phyloP scores from a whole-genome alignment of 2,888 invertebrate genomes.

The Melinopterus prodromus region DNA sequence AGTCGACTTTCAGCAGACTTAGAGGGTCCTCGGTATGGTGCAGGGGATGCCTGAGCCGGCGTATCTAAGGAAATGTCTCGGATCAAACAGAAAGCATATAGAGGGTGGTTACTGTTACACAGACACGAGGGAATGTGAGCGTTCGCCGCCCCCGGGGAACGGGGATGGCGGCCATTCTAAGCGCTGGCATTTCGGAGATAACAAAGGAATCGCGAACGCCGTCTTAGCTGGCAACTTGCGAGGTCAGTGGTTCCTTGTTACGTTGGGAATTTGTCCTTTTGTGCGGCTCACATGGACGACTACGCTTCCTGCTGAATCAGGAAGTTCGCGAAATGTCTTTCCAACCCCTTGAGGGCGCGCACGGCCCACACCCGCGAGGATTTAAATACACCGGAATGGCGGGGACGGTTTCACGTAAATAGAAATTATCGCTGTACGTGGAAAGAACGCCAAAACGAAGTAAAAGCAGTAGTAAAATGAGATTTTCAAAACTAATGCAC shows the following conservation, averaged over 20 bases:
- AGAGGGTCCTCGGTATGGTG: neutral
- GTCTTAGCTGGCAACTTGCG: constrained; percentile 46
- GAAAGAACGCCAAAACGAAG: neutral
- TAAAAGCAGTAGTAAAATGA: too few species aligned
- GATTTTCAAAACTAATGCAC: too few species aligned
- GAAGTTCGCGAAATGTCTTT: constrained; percentile 29
- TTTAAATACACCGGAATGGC: neutral
- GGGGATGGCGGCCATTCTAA: constrained; percentile 49
- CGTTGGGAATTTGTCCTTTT: constrained; percentile 42
- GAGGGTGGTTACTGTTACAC: constrained; percentile 60
- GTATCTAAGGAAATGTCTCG: constrained; percentile 58
- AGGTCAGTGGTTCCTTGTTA: constrained; percentile 48
- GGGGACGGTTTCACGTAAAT: neutral
- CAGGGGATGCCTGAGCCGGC: constrained; percentile 47
- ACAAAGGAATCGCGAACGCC: constrained; percentile 59
- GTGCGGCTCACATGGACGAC: constrained; percentile 42
- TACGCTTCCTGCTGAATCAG: constrained; percentile 41
- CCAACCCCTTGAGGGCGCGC: neutral
- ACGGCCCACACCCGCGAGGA: neutral
- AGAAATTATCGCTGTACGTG: neutral
- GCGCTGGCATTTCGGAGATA: constrained; percentile 55
- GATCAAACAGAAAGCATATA: constrained; percentile 63
- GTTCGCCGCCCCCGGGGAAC: neutral
- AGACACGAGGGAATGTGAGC: constrained; percentile 49
- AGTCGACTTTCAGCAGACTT: neutral